phyloP scores from a whole-genome alignment of 2,888 invertebrate genomes.

The Sphaerolaimus hirsutus region DNA sequence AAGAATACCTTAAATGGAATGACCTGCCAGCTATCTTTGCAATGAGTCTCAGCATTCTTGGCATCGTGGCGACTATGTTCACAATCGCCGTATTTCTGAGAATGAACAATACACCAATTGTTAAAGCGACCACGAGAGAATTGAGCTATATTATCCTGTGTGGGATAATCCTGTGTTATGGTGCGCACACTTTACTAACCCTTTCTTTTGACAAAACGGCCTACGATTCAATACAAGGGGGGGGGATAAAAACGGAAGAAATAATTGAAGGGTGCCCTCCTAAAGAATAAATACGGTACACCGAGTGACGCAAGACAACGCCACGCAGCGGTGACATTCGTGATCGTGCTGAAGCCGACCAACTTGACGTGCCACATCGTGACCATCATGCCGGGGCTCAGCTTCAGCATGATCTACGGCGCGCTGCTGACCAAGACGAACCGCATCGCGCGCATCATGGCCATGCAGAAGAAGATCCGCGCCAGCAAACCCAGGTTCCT shows the following conservation, averaged over 20 bases:
- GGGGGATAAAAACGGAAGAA: no score
- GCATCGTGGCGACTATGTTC: constrained; percentile 52
- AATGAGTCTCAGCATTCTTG: constrained; percentile 48
- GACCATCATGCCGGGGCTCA: constrained; percentile 70
- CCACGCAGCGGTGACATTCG: constrained; percentile 59
- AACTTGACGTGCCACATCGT: constrained; percentile 60
- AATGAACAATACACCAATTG: constrained; percentile 78
- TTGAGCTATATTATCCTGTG: constrained; percentile 57
- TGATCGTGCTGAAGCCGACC: constrained; percentile 50
- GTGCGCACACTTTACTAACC: no score
- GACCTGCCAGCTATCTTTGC: constrained; percentile 41
- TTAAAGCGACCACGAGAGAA: constrained; percentile 60
- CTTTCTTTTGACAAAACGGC: neutral
- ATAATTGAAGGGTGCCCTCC: no score
- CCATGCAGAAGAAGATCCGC: constrained; percentile 80
- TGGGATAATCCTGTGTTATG: constrained; percentile 51
- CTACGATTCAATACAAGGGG: neutral
- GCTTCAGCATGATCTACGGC: constrained; percentile 87
- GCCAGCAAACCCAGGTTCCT: constrained; percentile 69
- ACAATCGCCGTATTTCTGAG: constrained; percentile 54
- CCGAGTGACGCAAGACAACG: no score
- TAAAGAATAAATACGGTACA: no score
- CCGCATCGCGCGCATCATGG: constrained; percentile 77
- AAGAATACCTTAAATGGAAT: constrained; percentile 40
- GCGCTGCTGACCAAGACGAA: constrained; percentile 90